Evolutionary conservation across 2,888 invertebrate genomes (phyloP).

Genomic region (Callosobruchus maculatus): DNA sequence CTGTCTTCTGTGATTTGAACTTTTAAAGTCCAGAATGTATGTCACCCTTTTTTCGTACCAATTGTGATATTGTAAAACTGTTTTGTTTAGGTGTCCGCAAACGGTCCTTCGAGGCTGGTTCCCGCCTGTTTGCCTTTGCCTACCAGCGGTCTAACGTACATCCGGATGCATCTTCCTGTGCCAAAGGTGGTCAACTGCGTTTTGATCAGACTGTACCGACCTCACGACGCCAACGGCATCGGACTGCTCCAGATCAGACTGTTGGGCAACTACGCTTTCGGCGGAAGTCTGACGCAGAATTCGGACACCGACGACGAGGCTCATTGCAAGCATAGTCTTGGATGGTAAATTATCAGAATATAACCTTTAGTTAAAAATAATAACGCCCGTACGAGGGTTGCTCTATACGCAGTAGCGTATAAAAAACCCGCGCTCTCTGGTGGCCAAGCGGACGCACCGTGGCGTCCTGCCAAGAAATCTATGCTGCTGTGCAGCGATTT

Average conservation of each 20-base stretch:
- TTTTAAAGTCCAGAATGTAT: no score
- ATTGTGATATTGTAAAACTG: no score
- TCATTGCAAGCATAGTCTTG: slow-evolving; percentile 46
- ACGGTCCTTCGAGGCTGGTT: slow-evolving; percentile 71
- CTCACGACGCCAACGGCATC: slow-evolving; percentile 84
- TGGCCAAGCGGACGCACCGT: no score
- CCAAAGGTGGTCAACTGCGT: slow-evolving; percentile 85
- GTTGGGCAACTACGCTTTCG: slow-evolving; percentile 81
- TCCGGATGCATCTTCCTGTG: slow-evolving; percentile 75
- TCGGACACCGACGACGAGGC: slow-evolving; percentile 54
- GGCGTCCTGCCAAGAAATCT: no score
- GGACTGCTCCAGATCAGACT: slow-evolving; percentile 84
- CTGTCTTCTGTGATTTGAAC: no score
- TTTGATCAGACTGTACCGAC: slow-evolving; percentile 71
- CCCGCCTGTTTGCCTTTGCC: slow-evolving; percentile 83
- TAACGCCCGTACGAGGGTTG: no score
- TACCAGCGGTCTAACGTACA: slow-evolving; percentile 84
- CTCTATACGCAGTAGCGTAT: no score
- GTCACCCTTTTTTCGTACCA: no score
- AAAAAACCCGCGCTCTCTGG: no score
- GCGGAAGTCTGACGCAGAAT: slow-evolving; percentile 47
- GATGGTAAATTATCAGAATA: slow-evolving; percentile 13
- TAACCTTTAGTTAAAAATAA: no score
- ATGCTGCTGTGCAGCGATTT: no score
- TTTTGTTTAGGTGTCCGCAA: slow-evolving; percentile 58